Base-by-base conservation (phyloP, 64 coral and sea anemone genomes). In the Montipora sp. region DNA sequence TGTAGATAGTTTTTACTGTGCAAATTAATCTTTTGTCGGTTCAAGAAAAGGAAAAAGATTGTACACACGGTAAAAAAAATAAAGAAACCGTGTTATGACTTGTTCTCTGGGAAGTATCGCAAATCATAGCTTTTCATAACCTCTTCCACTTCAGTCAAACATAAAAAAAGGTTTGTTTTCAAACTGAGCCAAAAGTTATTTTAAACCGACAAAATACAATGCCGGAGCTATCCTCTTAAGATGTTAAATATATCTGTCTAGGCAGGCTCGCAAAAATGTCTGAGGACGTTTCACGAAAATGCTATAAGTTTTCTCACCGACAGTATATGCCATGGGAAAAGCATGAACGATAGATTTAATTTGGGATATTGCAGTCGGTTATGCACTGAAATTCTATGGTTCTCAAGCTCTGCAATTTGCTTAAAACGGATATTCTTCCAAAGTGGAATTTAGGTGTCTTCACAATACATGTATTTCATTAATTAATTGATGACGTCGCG, bases 401-500 rank as follows among this genome's bases (percentile, higher is more conserved):
- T 1, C 49, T 18, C 65, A 70, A 72, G 45, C 63, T 22, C 70
- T 49, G 9, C 60, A 43, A 85, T 71, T 85, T 59, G 63, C 51
- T 71, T 18, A 49, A 8, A 59, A 22, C 44, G 45, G 45, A 50
- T 51, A 71, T 85, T 85, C 66, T n/a, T 85, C 11, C 50, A 59
- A 49, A 83, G 59, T 83, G 63, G 36, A 36, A 36, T 36, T 36
- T 36, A 84, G 67, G 59, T 71, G 66, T 72, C 60, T 72, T 71
- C 46, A 36, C 36, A 36, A 36, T 36, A 36, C 36, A 47, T 59
- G 46, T 14, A 70, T 85, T 71, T 71, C 82, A 85, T 85, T 72
- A 85, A 85, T 85, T 85, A 85, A 85, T 85, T 85, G 82, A 13
- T 85, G 82, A 85, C 82, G 47, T 70, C 65, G 82, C 49, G 82